Base-by-base conservation (phyloP, 2,113 vertebrate species). In the Phylloscopus whistleri region DNA sequence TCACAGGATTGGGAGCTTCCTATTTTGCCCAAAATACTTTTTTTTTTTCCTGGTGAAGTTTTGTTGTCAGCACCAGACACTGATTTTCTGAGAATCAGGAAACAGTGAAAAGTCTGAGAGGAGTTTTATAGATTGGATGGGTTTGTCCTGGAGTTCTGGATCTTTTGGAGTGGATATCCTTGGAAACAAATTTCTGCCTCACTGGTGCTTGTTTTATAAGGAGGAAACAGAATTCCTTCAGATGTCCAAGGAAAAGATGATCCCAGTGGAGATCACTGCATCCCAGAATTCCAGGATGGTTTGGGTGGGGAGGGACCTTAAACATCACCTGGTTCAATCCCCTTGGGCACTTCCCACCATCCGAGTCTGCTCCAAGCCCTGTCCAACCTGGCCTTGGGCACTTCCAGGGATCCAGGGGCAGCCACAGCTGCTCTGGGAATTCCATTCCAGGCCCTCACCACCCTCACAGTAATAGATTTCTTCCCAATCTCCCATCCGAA, bases 1-100 rank as follows among this genome's bases (percentile, higher is more conserved):
- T 95, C 93, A 81, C 2, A 2, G 74, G 33, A 83, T 5, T 69
- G 60, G 43, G 82, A 94, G 74, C 73, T 91, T 93, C 87, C 74
- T 79, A 28, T 76, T 72, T 31, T 35, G 48, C 33, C 76, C 64
- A 35, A 86, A 95, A 88, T 62, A 33, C 4, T 44, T 81, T 51
- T 24, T 59, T 35, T 7, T 26, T 35, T 26, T 48, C 4, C 51
- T 63, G 23, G 10, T 28, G 68, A 51, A 37, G 14, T 8, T 68
- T 89, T 20, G 16, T 75, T 30, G 18, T 43, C 49, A 41, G 23
- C 21, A 64, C 20, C 30, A 59, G 24, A 20, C 7, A 8, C 1
- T 9, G 0, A 30, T 67, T 55, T 67, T 52, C 64, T 81, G 35
- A 68, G 53, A 56, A 35, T 19, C 41, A 10, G 83, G 62, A 31